Evolutionary conservation across 1,140 invertebrate species (phyloP).

Genomic region (Pseudachorutes palmiensis): DNA sequence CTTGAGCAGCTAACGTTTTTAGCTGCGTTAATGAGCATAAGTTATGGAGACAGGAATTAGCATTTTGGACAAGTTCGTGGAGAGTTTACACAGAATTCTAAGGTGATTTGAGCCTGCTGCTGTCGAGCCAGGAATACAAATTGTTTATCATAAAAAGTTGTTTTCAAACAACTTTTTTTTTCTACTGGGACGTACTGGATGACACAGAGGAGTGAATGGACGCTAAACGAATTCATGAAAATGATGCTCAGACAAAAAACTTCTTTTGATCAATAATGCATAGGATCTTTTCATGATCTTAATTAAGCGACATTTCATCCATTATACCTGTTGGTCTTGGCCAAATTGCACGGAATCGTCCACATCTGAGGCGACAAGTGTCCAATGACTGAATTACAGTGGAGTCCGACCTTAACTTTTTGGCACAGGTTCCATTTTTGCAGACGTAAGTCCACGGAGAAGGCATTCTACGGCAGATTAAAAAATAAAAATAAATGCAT

Average conservation of each 20-base stretch:
- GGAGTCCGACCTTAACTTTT: conserved; percentile 38
- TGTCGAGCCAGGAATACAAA: conserved; percentile 5
- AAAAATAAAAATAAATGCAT: conserved; percentile 18
- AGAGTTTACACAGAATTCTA: background rate
- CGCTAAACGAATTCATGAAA: conserved; percentile 20
- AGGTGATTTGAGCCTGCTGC: no score
- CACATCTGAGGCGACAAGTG: conserved; percentile 37
- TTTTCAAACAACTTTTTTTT: conserved; percentile 9
- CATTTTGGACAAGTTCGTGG: no score
- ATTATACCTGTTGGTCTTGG: conserved; percentile 37
- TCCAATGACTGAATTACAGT: conserved; percentile 39
- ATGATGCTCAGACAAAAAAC: no score
- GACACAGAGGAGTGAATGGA: conserved; percentile 18
- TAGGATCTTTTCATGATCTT: background rate
- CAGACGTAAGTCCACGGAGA: conserved; percentile 39
- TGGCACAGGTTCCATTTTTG: conserved; percentile 39
- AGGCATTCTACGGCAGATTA: conserved; percentile 37
- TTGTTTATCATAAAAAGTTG: conserved; percentile 11
- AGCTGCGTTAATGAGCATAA: no score
- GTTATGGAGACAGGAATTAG: no score
- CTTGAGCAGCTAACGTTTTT: no score
- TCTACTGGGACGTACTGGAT: background rate
- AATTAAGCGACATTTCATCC: background rate
- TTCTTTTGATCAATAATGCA: no score
- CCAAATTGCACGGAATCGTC: conserved; percentile 39